Base-by-base conservation (phyloP, 2,797 vertebrate genomes). In the Myotis myotis region DNA sequence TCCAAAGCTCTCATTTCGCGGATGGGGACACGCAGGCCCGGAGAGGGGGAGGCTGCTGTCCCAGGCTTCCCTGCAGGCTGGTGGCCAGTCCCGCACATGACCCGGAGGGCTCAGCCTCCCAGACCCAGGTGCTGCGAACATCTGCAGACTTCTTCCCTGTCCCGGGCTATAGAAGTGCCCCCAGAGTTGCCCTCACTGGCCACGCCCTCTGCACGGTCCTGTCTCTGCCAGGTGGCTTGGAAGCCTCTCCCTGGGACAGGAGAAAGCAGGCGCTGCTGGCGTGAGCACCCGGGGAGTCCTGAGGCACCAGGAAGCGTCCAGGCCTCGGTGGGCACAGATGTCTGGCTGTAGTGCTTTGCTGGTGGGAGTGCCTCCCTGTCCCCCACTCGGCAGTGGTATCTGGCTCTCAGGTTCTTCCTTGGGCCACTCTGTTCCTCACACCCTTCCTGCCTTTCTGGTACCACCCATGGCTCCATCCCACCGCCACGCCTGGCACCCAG, bases 191-290 rank as follows among this genome's bases (percentile, higher is more conserved):
- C 70, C 25, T 36, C n/a, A 4, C 0, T 8, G 44, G n/a, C 3
- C 1, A 10, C 6, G 0, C 8, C 38, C 49, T 60, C 6, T 5
- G 9, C n/a, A 9, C 5, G 12, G 57, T 8, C n/a, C n/a, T 22
- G 3, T n/a, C 60, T 36, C 38, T 15, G 6, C 41, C 17, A 1
- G 71, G 23, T 1, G n/a, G n/a, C 36, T 64, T 28, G 41, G 62
- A 62, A 83, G 88, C 72, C 16, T 41, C 47, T 68, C 30, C 66
- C 41, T 22, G 33, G 66, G 66, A 53, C 47, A n/a, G 19, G 41
- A 78, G 30, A 44, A 47, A 22, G n/a, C 2, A 0, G 2, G 8
- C 3, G 11, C 33, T 49, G 38, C 62, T 22, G 20, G n/a, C 3
- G 2, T 3, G 55, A 62, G 22, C 33, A 17, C 38, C 16, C 41